These are phyloP conservation scores for Ctenosaura bakeri DNA, from an alignment of 2,797 vertebrate species.

Conservation along the genomic window DNA sequence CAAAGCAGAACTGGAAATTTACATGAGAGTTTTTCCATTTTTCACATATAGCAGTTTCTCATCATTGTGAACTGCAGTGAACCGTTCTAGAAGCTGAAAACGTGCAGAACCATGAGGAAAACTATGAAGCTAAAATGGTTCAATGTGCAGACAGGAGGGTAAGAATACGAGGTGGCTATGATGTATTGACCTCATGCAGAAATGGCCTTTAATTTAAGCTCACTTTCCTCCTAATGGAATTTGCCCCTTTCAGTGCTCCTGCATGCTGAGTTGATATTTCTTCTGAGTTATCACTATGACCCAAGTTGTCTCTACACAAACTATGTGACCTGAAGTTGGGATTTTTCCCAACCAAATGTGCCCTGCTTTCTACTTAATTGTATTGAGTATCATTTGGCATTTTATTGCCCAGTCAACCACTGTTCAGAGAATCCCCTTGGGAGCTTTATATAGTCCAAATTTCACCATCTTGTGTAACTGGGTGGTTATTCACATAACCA, in stretches of 20 bases:
- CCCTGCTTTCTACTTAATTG: background rate
- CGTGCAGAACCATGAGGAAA: too few relatives aligned
- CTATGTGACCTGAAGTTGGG: constrained; percentile 13
- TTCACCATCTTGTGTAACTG: background rate
- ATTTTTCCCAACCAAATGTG: background rate
- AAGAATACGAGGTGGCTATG: too few relatives aligned
- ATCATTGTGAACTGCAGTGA: too few relatives aligned
- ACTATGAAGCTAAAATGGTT: too few relatives aligned
- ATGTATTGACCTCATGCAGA: too few relatives aligned
- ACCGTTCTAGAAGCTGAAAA: too few relatives aligned
- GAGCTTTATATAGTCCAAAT: background rate
- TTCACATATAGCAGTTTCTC: too few relatives aligned
- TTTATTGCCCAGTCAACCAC: background rate
- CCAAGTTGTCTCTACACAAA: constrained; percentile 21
- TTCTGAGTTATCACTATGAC: background rate
- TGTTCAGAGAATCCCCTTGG: background rate
- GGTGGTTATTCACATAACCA: background rate
- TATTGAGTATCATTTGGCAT: constrained; percentile 8
- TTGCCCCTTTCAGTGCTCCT: constrained; percentile 9
- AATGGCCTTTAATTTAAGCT: background rate
- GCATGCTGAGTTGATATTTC: background rate
- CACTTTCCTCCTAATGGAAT: constrained; percentile 12
- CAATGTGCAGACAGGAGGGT: too few relatives aligned
- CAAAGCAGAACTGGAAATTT: too few relatives aligned
- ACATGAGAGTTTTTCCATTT: too few relatives aligned